phyloP scores from a whole-genome alignment of 2,797 vertebrate species.

The Scomberomorus guttatus region DNA sequence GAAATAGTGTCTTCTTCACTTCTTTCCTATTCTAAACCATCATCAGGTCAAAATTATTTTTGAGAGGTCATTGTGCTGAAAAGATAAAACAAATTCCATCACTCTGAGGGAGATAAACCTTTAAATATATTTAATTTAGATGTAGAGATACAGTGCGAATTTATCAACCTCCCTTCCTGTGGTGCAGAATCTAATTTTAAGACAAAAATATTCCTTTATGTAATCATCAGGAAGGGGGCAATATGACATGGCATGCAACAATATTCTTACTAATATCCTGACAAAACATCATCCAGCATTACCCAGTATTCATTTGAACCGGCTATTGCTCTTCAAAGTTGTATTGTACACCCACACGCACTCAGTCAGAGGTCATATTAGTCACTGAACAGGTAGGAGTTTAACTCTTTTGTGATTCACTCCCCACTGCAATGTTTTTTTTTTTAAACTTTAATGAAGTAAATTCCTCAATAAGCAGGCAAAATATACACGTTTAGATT shows the following conservation, averaged over 20 bases:
- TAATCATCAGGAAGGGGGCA: constrained; percentile 4
- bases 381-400: constrained; percentile 35
- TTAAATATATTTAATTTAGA: constrained; percentile 26
- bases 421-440: neutral
- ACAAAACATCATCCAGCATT: constrained; percentile 26
- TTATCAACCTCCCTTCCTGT: constrained; percentile 10
- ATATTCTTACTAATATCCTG: constrained; percentile 19
- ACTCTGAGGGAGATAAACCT: constrained; percentile 14
- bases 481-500: constrained; percentile 1
- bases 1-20: neutral
- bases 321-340: constrained; percentile 7
- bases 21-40: neutral
- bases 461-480: constrained; percentile 17
- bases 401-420: constrained; percentile 32
- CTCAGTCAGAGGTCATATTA: constrained; percentile 28
- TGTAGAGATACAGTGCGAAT: constrained; percentile 1
- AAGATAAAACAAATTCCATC: constrained; percentile 16
- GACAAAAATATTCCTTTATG: constrained; percentile 16
- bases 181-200: constrained; percentile 22
- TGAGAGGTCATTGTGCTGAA: constrained; percentile 7
- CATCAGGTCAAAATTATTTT: constrained; percentile 1
- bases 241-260: constrained; percentile 6
- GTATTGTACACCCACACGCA: constrained; percentile 23
- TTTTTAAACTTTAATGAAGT: constrained; percentile 24
- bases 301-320: neutral